A percentile compares a stretch with the other conserved stretches of the same genome.
These are phyloP conservation scores for Limnephilus auricula DNA, from an alignment of 2,888 invertebrate species.

Conservation along the genomic window DNA sequence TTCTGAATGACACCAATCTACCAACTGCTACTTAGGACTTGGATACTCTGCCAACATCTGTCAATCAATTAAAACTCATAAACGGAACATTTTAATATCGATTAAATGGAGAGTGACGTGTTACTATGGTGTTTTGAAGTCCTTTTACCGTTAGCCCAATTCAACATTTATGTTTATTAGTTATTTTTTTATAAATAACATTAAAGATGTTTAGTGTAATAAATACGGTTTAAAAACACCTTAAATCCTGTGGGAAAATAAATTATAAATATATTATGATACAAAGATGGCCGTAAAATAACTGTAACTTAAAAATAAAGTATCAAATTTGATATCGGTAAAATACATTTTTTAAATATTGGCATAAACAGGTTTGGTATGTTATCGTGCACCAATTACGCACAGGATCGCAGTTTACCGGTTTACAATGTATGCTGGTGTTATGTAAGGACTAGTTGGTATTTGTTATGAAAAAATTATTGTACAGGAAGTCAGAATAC, in stretches of 20 bases:
- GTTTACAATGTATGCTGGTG: constrained; percentile 15
- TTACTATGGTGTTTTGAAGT: background rate
- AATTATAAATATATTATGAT: background rate
- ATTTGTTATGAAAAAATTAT: constrained; percentile 12
- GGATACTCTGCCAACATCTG: background rate
- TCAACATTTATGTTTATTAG: background rate
- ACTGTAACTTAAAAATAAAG: background rate
- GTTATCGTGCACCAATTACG: background rate
- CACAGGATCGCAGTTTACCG: background rate
- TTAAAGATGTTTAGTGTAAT: background rate
- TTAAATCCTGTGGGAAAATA: background rate
- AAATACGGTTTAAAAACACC: background rate
- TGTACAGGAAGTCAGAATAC: constrained; percentile 9
- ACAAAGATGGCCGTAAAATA: background rate
- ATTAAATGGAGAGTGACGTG: background rate
- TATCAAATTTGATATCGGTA: background rate
- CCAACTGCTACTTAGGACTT: background rate
- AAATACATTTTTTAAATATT: background rate
- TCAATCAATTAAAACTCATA: background rate
- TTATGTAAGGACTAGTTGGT: constrained; percentile 29
- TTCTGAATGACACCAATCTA: background rate
- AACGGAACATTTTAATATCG: background rate
- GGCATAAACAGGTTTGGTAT: background rate
- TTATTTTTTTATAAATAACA: background rate
- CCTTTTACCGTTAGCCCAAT: background rate